Base-by-base conservation (phyloP, 2,113 vertebrate genomes). In the Balaenoptera acutorostrata region DNA sequence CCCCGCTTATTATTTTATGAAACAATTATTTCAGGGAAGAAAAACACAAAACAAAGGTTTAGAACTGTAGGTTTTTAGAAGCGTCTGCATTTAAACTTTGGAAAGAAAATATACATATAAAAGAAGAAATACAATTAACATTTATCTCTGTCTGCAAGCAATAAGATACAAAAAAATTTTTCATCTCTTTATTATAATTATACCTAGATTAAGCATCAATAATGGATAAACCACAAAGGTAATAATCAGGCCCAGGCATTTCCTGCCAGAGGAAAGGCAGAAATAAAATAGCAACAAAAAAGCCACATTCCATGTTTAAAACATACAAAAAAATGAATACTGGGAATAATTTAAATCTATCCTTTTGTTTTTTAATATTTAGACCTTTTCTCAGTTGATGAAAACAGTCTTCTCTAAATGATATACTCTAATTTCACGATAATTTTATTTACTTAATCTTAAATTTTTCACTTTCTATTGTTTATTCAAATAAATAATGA, bases 151-250 rank as follows among this genome's bases (percentile, higher is more conserved):
- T 83, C 69, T 84, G 39, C 33, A 71, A 77, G 36, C 74, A 96
- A 52, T 84, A 66, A 87, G 5, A 90, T 8, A 72, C 23, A 75
- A 80, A 93, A 89, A 11, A 1, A 2, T 4, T 86, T 66, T 85
- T 81, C 64, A 89, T 83, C 44, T 71, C 57, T 94, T 33, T 95
- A 68, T 36, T 75, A 82, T 78, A 96, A 86, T 63, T 87, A 91
- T 46, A 61, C 44, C 49, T 71, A 91, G 31, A 69, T 84, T 14
- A 41, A 74, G 8, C 31, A 41, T 84, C 52, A 96, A 59, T 71
- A 90, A 92, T 71, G 29, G 90, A 95, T 52, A 93, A 81, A 64
- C 44, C 36, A 55, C 39, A 74, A 44, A 77, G 55, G 81, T 52
- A 88, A 84, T 64, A 46, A 74, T 55, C 52, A 90, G n/a, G 14